Base-by-base conservation (phyloP, 2,888 invertebrate species). In the Hemicrepidius hirtus region DNA sequence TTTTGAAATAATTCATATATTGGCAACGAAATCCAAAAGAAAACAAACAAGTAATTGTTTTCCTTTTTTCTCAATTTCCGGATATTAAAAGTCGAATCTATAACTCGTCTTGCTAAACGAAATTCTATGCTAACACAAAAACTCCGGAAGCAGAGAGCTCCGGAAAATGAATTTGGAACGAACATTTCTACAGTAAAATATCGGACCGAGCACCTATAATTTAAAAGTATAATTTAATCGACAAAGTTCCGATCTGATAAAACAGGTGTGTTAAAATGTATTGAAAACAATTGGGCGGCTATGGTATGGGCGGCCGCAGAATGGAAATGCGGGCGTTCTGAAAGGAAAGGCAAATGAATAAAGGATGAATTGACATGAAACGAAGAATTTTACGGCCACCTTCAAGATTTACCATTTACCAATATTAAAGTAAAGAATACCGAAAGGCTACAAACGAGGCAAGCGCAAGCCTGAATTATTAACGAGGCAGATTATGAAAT, bases 181-280 rank as follows among this genome's bases (percentile, higher is more conserved):
- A 74, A 74, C 68, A 71, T 68, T 74, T 71, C 59, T 70, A 64
- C 68, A 65, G 71, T 68, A 28, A 71, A 75, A 75, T 68, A 68
- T 72, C 64, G 65, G 69, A 60, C 62, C 13, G 40, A 60, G 65
- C 68, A 74, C 67, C 71, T 71, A 70, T 72, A 73, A 78, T 78
- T 78, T 78, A 77, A 78, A 78, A 78, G 77, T 77, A 78, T 78
- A 78, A 77, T 78, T 77, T 78, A 77, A 76, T 78, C 76, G 77
- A 74, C 73, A 66, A 74, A 78, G 75, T 76, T 74, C 74, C 73
- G 68, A 72, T 71, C 71, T 72, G 75, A 74, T 74, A 76, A 76
- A 76, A 71, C 71, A 76, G 74, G 76, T 75, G 75, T 71, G 76
- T 76, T 76, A 74, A 76, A 77, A 73, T 74, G 73, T 71, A 77